phyloP scores from a whole-genome alignment of 2,797 vertebrate species.

The Sebastes ruberrimus region DNA sequence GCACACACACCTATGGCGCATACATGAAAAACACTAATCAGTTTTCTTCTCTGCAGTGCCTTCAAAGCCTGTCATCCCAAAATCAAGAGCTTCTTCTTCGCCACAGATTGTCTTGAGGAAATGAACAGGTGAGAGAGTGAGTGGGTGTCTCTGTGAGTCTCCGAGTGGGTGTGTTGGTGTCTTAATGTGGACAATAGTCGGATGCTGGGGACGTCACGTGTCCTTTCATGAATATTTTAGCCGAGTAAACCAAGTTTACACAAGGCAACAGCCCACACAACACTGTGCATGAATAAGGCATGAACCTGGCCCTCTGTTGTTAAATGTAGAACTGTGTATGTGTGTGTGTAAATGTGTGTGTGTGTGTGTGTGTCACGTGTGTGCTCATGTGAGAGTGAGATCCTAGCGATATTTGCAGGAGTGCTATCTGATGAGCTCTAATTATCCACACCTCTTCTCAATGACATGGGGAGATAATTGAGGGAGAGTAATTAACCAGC shows the following conservation, averaged over 20 bases:
- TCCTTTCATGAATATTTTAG: conserved; percentile 68
- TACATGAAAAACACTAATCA: conserved; percentile 57
- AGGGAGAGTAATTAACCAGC: conserved; percentile 65
- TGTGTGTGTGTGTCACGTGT: conserved; percentile 23
- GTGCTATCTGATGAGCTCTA: conserved; percentile 72
- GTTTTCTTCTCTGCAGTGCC: conserved; percentile 79
- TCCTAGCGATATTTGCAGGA: conserved; percentile 52
- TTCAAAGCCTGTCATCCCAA: conserved; percentile 95
- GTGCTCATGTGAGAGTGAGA: conserved; percentile 31
- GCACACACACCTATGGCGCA: conserved; percentile 9
- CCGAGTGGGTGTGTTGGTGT: background rate
- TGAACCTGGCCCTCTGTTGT: conserved; percentile 43
- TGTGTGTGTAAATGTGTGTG: background rate
- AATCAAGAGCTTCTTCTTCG: conserved; percentile 95
- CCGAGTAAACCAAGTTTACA: conserved; percentile 65
- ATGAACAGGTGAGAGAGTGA: conserved; percentile 88
- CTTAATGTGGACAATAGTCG: conserved; percentile 39
- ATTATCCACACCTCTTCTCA: conserved; percentile 74
- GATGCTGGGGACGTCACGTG: conserved; percentile 34
- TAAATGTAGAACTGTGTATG: conserved; percentile 24
- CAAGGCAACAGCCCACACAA: conserved; percentile 49
- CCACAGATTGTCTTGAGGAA: conserved; percentile 91
- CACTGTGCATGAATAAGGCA: conserved; percentile 66
- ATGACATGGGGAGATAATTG: conserved; percentile 69
- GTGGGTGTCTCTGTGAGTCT: conserved; percentile 43